Evolutionary conservation across 2,797 vertebrate genomes (phyloP).

Genomic region (Eremophila alpestris): DNA sequence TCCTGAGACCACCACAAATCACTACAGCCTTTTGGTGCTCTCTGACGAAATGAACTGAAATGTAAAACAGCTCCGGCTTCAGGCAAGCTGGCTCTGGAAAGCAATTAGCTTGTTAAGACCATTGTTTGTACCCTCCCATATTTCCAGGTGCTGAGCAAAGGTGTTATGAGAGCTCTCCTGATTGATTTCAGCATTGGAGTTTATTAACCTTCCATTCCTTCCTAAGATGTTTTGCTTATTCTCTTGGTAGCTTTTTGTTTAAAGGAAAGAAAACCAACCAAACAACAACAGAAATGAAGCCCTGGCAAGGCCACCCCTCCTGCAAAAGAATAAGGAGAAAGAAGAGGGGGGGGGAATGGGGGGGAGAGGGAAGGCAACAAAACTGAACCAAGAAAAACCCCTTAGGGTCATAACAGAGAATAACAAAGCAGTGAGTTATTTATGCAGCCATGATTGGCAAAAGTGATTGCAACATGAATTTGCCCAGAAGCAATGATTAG

Average conservation of each 20-base stretch:
- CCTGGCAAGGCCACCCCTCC: not conserved
- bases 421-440: constrained; percentile 74
- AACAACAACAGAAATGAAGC: not conserved
- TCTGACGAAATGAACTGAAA: constrained; percentile 54
- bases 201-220: constrained; percentile 38
- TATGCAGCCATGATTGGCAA: constrained; percentile 72
- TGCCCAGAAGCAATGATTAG: constrained; percentile 74
- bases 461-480: constrained; percentile 75
- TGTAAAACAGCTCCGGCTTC: constrained; percentile 54
- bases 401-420: constrained; percentile 69
- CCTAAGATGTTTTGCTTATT: constrained; percentile 2
- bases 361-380: not conserved
- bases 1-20: constrained; percentile 71
- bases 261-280: not conserved
- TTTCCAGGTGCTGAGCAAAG: constrained; percentile 49
- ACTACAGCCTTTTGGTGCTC: constrained; percentile 62
- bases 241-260: not conserved
- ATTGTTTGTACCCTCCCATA: constrained; percentile 37
- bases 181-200: constrained; percentile 34
- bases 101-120: constrained; percentile 65
- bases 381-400: not conserved
- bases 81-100: constrained; percentile 50
- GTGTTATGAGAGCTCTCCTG: constrained; percentile 31
- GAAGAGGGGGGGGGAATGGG: not conserved
- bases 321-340: not conserved